phyloP scores from a whole-genome alignment of 2,797 vertebrate species.

The Silurus lanzhouensis region DNA sequence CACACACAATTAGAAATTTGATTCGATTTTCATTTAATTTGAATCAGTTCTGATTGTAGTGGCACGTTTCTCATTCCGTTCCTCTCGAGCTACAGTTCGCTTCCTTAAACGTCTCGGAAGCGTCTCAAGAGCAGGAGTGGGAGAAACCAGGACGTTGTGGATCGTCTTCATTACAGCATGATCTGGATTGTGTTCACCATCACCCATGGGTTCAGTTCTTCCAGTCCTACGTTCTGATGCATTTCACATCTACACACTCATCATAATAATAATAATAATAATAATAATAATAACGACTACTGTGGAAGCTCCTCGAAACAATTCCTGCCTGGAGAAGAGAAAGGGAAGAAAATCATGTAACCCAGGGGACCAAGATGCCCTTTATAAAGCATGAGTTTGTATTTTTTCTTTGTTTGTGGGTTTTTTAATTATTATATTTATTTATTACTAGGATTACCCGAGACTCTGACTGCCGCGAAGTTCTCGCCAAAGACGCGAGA shows the following conservation, averaged over 20 bases:
- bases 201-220: neutral
- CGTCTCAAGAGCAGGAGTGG: conserved; percentile 57
- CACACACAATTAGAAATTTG: too few species aligned
- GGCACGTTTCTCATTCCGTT: neutral
- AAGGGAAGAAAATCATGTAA: conserved; percentile 7
- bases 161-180: neutral
- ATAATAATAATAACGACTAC: conserved; percentile 9
- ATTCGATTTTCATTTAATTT: too few species aligned
- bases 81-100: neutral
- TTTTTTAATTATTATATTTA: conserved; percentile 33
- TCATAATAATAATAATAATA: too few species aligned
- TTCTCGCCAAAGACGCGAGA: neutral
- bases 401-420: neutral
- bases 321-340: conserved; percentile 1
- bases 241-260: neutral
- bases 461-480: neutral
- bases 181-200: conserved; percentile 3
- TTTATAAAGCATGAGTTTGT: conserved; percentile 33
- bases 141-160: conserved; percentile 24
- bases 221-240: neutral
- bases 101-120: conserved; percentile 69
- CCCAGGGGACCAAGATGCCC: conserved; percentile 48
- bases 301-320: conserved; percentile 22
- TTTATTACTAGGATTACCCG: conserved; percentile 39
- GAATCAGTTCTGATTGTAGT: neutral